Evolutionary conservation across 1,140 invertebrate genomes (phyloP), one percentile per base, ranked within the genome.

Genomic region (Muscidifurax raptorellus): DNA sequence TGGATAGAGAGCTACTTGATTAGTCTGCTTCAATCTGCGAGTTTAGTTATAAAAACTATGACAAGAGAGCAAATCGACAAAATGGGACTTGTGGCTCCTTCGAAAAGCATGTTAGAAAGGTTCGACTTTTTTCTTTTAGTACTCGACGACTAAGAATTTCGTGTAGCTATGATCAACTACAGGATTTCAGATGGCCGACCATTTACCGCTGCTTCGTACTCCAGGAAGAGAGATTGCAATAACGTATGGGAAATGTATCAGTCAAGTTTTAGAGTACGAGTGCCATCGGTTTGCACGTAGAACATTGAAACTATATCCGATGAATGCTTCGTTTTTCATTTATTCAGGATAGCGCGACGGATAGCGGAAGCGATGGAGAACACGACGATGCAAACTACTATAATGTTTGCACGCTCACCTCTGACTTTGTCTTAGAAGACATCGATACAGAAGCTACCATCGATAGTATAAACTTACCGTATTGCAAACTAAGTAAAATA

Each of bases 1-100:
- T 95, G 95, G 95, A 94, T 95, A 75, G 94, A 95, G 88, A 95
- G 94, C 88, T 95, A 95, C 86, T 88, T 95, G 7, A 89, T 95
- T 22, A 95, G 93, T 85, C 90, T 95, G 9, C 89, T 94, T 2
- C 95, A 96, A 89, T 90, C 92, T 4, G 91, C 92, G 77, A 91
- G 91, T 0, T 85, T 95, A 32, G 87, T 90, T 12, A 92, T 94
- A 40, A 87, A 90, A 67, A 90, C 91, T 52, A 87, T 94, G 3
- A 89, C 89, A 0, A 91, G 87, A 87, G 79, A 83, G 81, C 40
- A 91, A 88, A 85, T 92, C 82, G 79, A 89, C 9, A 75, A 84
- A 67, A 82, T 89, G 64, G 94, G 92, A 30, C 88, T 94, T 15
- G 92, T 94, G n/a, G 81, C 90, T 27, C 93, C 94, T 15, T 86